Evolutionary conservation across 23 tunicate species (phyloP), one percentile per base, ranked within the genome.

Genomic region (Botrylloides violaceus): DNA sequence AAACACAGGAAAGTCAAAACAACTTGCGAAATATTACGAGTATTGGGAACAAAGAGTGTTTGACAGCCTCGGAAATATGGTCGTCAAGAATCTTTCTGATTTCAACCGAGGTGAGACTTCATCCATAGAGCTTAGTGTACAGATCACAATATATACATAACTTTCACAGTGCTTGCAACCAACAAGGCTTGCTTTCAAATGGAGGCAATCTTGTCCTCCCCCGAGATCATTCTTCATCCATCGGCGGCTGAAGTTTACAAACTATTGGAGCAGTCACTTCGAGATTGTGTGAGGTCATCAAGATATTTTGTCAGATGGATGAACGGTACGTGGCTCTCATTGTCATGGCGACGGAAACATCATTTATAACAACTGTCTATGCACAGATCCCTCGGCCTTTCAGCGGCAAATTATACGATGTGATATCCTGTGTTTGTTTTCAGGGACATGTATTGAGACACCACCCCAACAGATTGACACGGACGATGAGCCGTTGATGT

Each of bases 221-320:
- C 98, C 1, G 98, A 92, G 50, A 92, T 92, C 21, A 86, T 92
- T 15, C 83, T 92, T 32, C 98, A 84, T 26, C 98, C 98, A 21
- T 76, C 98, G 1, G 83, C 77, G 5, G 79, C 83, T 6, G 98
- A 92, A 48, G 84, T 84, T 39, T 76, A 78, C 64, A 87, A 92
- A 76, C 56, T 84, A 3, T 74, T 87, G 3, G 80, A 73, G 62
- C 86, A 92, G 60, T 80, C 88, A 27, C 73, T 84, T 22, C 36
- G 98, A 49, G 92, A 92, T 50, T 84, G 92, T 59, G 75, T 92
- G 26, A 87, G 76, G 56, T 61, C 92, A 20, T 79, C 98, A 24
- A 84, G 80, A 32, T 50, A 80, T 34, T 92, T 92, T 75, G 83
- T 80, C 31, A 71, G 98, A 59, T 92, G 98, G 98, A 92, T 92